A percentile compares a stretch with the other conserved stretches of the same genome.
Evolutionary conservation across 2,113 vertebrate species (phyloP).

Genomic region (Petrocephalus zakoni): DNA sequence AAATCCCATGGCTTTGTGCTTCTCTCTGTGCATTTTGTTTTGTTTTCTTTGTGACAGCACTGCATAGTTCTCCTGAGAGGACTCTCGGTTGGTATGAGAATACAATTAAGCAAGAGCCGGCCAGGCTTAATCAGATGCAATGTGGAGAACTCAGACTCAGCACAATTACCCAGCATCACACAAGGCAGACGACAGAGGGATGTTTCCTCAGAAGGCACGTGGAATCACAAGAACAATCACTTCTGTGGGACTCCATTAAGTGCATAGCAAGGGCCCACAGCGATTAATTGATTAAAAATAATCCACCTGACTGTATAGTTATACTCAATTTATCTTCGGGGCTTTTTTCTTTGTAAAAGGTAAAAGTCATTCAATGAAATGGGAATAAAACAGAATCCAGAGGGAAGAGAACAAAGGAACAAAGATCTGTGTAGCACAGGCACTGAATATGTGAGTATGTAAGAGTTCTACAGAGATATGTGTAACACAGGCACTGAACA

Average conservation of each 20-base stretch:
- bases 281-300: background rate
- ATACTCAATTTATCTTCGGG: background rate
- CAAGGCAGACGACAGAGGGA: constrained; percentile 8
- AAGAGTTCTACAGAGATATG: too few species aligned
- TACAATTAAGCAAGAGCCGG: constrained; percentile 24
- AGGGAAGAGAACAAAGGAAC: background rate
- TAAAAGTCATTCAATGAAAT: background rate
- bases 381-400: background rate
- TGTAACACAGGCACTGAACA: too few species aligned
- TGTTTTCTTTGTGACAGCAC: background rate
- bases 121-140: constrained; percentile 19
- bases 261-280: background rate
- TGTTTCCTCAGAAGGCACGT: constrained; percentile 17
- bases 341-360: background rate
- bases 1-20: background rate
- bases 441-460: background rate
- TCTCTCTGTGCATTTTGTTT: background rate
- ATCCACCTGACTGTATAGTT: background rate
- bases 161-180: constrained; percentile 25
- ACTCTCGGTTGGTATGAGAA: constrained; percentile 10
- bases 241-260: background rate
- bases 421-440: background rate
- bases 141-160: constrained; percentile 17
- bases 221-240: constrained; percentile 3
- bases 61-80: background rate